Evolutionary conservation across 2,113 vertebrate genomes (phyloP), one percentile per base, ranked within the genome.

Genomic region (Stigmatopora argus): DNA sequence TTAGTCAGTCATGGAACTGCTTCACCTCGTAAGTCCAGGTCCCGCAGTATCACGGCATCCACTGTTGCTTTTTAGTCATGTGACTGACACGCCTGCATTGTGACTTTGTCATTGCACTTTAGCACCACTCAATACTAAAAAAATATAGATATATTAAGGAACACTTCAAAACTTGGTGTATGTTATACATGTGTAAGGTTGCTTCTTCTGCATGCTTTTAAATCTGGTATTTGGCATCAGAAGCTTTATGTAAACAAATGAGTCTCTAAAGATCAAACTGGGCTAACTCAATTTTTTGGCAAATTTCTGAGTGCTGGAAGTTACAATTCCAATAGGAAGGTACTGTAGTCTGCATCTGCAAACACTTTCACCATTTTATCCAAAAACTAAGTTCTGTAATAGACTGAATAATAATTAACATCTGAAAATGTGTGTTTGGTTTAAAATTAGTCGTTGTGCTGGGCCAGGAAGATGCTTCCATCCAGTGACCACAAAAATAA

Each of bases 151-250:
- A 21, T n/a, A 19, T 2, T 19, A 19, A n/a, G 18, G 10, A 44
- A 12, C 35, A 75, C 73, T 80, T 84, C 66, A 80, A 70, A 64
- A 67, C 55, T 58, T 11, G 70, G 74, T 76, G 79, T 75, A 77
- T 66, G 69, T 73, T 64, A 49, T 71, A 44, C 59, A 62, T 65
- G 62, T 79, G 68, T 77, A 47, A 58, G 56, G 66, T 75, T 65
- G 72, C 75, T 90, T 65, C 68, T 79, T 88, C 85, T 90, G 91
- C 91, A 91, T 91, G 91, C 80, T 85, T 79, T 75, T 78, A 64
- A 79, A 87, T 85, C 83, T 84, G 84, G 80, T 77, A 78, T 90
- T 86, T 86, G 69, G 85, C 66, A 78, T 79, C 77, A 75, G 77
- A 87, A 65, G 72, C 76, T 78, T 83, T 55, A 80, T 69, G 57